Conservation (phyloP, 2,888 invertebrate species). For the Pollenia angustigena region DNA sequence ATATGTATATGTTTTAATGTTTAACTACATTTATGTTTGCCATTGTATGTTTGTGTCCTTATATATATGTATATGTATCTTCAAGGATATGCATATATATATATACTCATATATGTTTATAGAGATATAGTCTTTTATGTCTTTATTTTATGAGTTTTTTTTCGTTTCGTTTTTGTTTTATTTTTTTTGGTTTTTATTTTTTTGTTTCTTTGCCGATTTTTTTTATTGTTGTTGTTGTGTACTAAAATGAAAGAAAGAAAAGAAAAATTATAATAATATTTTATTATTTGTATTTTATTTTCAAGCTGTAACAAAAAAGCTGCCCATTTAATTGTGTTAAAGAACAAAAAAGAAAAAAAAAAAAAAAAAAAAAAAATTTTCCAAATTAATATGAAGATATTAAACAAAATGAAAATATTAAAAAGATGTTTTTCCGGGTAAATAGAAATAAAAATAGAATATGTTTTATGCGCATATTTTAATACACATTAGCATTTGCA, state of each 20-base stretch:
- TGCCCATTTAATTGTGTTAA: conserved; percentile 16
- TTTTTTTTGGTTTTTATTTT: conserved; percentile 14
- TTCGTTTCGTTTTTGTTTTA: conserved; percentile 37
- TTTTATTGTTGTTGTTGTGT: conserved; percentile 53
- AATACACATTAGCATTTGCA: conserved; percentile 1
- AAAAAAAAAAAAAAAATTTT: background rate
- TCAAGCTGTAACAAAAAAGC: conserved; percentile 12
- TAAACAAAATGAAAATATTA: conserved; percentile 14
- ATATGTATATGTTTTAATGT: background rate
- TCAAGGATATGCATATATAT: background rate
- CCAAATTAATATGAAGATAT: conserved; percentile 30
- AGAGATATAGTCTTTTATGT: conserved; percentile 37
- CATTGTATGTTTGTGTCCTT: too few species aligned
- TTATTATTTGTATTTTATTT: conserved; percentile 43
- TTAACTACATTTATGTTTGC: background rate
- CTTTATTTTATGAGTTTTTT: conserved; percentile 61
- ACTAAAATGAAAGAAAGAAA: conserved; percentile 4
- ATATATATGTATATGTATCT: too few species aligned
- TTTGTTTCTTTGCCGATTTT: conserved; percentile 57
- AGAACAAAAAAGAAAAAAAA: background rate
- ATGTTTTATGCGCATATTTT: conserved; percentile 45
- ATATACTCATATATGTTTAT: background rate
- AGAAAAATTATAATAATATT: background rate
- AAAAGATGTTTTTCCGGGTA: background rate
- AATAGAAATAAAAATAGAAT: background rate